Evolutionary conservation across 2,113 vertebrate species (phyloP).

Genomic region (Silurus meridionalis): DNA sequence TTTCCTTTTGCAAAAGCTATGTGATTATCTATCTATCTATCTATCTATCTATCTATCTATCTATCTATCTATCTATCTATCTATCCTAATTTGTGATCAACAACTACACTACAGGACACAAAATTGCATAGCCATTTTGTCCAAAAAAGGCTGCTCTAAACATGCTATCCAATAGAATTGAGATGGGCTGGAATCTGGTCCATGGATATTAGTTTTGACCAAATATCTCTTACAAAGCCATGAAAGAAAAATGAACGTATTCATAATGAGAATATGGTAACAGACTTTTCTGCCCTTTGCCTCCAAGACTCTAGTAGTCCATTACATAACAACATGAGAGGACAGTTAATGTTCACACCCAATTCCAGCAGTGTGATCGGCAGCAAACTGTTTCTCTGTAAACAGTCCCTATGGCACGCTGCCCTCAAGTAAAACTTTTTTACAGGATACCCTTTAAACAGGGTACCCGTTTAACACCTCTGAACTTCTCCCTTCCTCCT

Average conservation of each 20-base stretch:
- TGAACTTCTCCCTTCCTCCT: neutral
- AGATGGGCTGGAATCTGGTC: neutral
- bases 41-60: neutral
- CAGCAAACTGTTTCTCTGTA: conserved; percentile 26
- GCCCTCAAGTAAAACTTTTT: conserved; percentile 35
- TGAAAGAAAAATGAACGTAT: neutral
- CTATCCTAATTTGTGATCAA: neutral
- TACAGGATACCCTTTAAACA: conserved; percentile 5
- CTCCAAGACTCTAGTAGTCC: neutral
- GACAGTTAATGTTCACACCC: conserved; percentile 54
- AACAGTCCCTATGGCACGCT: conserved; percentile 8
- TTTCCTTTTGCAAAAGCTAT: neutral
- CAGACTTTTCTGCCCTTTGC: neutral
- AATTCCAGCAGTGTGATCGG: neutral
- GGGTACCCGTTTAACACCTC: neutral
- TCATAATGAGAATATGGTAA: neutral
- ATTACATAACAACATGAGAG: conserved; percentile 29
- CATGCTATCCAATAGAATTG: neutral
- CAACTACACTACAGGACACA: neutral
- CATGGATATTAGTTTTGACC: neutral
- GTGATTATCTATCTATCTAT: neutral
- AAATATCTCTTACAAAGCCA: neutral
- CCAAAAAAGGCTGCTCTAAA: neutral
- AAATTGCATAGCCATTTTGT: neutral
- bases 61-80: neutral